Evolutionary conservation across 1,140 invertebrate species (phyloP).

Genomic region (Magallana angulata): DNA sequence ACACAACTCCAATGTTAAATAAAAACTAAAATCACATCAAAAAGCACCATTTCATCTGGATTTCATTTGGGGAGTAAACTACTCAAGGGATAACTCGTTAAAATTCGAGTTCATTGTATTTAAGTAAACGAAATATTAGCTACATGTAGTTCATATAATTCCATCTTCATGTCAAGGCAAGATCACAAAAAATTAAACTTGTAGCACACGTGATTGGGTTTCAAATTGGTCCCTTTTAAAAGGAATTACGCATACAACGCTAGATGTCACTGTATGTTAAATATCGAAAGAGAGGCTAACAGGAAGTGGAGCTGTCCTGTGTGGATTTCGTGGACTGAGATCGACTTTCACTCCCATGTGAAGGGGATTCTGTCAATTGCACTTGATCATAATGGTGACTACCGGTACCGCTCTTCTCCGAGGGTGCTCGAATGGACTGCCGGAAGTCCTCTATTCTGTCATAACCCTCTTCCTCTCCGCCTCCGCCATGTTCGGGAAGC

Average conservation of each 20-base stretch:
- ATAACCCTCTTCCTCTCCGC: background rate
- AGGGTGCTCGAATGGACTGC: constrained; percentile 32
- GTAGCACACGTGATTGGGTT: background rate
- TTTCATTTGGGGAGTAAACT: background rate
- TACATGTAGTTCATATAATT: background rate
- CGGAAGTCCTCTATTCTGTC: constrained; percentile 25
- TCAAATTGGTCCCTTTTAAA: background rate
- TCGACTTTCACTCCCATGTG: background rate
- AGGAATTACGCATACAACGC: background rate
- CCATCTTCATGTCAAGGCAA: constrained; percentile 9
- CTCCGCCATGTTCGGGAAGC: background rate
- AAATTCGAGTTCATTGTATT: background rate
- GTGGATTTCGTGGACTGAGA: constrained; percentile 17
- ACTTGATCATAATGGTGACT: constrained; percentile 22
- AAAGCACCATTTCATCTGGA: constrained; percentile 8
- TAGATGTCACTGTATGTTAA: background rate
- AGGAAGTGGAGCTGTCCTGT: background rate
- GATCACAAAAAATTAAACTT: background rate
- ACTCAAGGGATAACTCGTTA: background rate
- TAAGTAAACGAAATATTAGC: background rate
- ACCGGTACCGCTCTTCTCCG: background rate
- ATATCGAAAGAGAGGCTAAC: background rate
- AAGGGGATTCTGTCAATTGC: constrained; percentile 25
- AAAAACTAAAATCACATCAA: background rate
- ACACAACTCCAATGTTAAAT: background rate